Percentiles rank a stretch among this genome's conserved stretches.
These are phyloP conservation scores for Lithophane socia DNA, from an alignment of 2,888 invertebrate species.

Conservation along the genomic window DNA sequence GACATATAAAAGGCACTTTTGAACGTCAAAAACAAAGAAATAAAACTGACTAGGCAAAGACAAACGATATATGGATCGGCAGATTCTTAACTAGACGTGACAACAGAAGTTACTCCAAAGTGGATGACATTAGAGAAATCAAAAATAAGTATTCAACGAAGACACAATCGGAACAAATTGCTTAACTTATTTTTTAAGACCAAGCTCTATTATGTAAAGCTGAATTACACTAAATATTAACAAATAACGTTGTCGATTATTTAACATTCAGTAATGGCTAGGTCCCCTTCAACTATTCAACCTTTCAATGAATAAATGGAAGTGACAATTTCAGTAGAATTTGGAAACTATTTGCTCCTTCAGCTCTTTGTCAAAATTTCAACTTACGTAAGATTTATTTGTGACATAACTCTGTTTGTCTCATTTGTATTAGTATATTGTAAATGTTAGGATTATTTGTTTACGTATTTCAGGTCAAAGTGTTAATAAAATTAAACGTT, in stretches of 20 bases:
- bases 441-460: slow-evolving; percentile 5
- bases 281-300: slow-evolving; percentile 9
- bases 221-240: slow-evolving; percentile 29
- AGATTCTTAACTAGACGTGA: background rate
- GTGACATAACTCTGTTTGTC: slow-evolving; percentile 1
- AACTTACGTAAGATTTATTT: slow-evolving; percentile 12
- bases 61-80: background rate
- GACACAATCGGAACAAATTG: slow-evolving; percentile 18
- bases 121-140: slow-evolving; percentile 11
- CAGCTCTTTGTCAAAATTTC: slow-evolving; percentile 34
- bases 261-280: slow-evolving; percentile 31
- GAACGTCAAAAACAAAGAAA: too few species aligned
- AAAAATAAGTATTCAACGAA: slow-evolving; percentile 13
- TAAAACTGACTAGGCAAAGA: background rate
- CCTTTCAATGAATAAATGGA: slow-evolving; percentile 24
- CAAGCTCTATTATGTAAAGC: slow-evolving; percentile 5
- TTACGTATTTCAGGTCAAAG: background rate
- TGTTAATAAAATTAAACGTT: slow-evolving; percentile 8
- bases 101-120: slow-evolving; percentile 1
- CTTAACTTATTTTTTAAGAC: slow-evolving; percentile 18
- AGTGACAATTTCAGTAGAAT: slow-evolving; percentile 25
- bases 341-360: slow-evolving; percentile 16
- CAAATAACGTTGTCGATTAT: slow-evolving; percentile 31
- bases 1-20: too few species aligned
- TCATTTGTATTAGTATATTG: slow-evolving; percentile 7